phyloP scores from a whole-genome alignment of 2,113 vertebrate species.

The Empidonax traillii region DNA sequence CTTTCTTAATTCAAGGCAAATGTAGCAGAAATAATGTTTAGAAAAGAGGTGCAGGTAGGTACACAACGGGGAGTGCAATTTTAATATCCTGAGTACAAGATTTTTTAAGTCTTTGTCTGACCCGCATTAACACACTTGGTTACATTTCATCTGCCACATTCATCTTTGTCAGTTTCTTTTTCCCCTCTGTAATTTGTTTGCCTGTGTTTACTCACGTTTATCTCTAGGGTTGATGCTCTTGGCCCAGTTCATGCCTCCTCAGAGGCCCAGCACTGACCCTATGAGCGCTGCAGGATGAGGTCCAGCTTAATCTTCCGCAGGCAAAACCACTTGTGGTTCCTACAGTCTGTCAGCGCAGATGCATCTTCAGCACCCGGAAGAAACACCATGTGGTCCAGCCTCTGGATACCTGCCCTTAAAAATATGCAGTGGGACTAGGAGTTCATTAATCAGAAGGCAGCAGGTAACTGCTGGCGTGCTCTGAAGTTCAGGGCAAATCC shows the following conservation, averaged over 20 bases:
- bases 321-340: not conserved
- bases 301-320: not conserved
- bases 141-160: conserved; percentile 33
- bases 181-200: not conserved
- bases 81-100: conserved; percentile 54
- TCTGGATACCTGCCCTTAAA: not conserved
- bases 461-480: not conserved
- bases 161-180: not conserved
- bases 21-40: conserved; percentile 67
- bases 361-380: not conserved
- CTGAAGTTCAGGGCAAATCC: not conserved
- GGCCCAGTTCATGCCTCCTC: rapidly evolving
- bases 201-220: not conserved
- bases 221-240: not conserved
- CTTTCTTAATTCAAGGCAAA: conserved; percentile 61
- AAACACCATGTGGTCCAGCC: rapidly evolving
- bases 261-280: not conserved
- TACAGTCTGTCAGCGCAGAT: rapidly evolving
- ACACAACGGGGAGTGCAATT: conserved; percentile 53
- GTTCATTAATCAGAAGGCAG: not conserved
- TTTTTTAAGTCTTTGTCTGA: conserved; percentile 37
- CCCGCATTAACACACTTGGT: not conserved
- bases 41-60: conserved; percentile 47
- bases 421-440: not conserved
- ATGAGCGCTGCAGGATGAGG: rapidly evolving